These are phyloP conservation scores for Linyphia triangularis DNA, from an alignment of 2,888 invertebrate genomes.

Conservation along the genomic window DNA sequence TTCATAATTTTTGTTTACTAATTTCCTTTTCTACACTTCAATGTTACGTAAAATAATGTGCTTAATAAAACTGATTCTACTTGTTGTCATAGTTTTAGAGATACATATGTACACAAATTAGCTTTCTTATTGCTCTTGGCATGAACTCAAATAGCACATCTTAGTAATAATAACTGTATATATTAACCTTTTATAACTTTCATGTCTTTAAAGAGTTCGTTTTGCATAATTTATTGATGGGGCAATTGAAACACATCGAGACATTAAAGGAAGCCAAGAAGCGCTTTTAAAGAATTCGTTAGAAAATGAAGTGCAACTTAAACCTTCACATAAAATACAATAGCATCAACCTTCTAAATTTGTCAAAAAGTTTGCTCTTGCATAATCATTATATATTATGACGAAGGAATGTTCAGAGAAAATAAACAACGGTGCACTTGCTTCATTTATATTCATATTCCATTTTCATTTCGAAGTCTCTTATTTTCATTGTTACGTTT, in stretches of 20 bases:
- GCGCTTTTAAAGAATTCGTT: neutral
- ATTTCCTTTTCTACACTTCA: too few species aligned
- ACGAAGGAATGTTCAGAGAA: conserved; percentile 4
- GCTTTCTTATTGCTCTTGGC: too few species aligned
- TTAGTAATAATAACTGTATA: too few species aligned
- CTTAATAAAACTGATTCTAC: too few species aligned
- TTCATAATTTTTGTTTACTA: too few species aligned
- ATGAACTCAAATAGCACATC: too few species aligned
- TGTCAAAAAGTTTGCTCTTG: neutral
- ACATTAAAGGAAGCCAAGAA: neutral
- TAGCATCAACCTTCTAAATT: neutral
- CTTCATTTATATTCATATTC: neutral
- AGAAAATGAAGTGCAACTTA: neutral
- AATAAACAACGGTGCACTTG: neutral
- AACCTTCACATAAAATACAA: neutral
- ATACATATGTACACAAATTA: too few species aligned
- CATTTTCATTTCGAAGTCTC: conserved; percentile 18
- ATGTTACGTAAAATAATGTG: too few species aligned
- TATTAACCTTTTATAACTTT: too few species aligned
- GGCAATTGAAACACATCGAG: neutral
- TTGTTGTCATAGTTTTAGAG: too few species aligned
- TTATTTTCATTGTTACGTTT: conserved; percentile 45
- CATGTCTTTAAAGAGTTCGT: too few species aligned
- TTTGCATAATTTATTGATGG: neutral
- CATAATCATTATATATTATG: conserved; percentile 13